Evolutionary conservation across 2,113 vertebrate species (phyloP).

Genomic region (Dermatemys mawii): DNA sequence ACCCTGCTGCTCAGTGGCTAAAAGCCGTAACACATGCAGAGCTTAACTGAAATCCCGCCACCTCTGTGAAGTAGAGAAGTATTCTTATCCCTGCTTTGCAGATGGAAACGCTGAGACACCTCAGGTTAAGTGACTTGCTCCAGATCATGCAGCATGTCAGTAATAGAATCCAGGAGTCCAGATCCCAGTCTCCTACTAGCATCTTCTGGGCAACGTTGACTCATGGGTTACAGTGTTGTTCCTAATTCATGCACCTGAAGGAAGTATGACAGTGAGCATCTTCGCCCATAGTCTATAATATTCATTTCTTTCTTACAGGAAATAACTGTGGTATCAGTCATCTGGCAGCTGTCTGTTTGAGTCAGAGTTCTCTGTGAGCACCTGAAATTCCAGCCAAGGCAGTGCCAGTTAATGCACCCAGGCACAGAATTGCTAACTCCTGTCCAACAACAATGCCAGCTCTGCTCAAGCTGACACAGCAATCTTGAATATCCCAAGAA

Average conservation of each 20-base stretch:
- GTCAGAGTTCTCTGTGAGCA: fast-evolving
- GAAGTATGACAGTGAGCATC: no score
- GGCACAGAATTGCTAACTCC: fast-evolving
- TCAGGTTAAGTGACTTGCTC: no score
- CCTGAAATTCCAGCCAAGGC: fast-evolving
- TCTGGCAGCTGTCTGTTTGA: not conserved
- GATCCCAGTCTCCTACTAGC: not conserved
- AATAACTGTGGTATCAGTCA: not conserved
- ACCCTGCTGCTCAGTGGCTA: not conserved
- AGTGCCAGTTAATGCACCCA: not conserved
- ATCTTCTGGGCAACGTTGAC: not conserved
- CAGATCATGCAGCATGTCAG: no score
- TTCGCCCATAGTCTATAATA: not conserved
- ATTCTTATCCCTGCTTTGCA: no score
- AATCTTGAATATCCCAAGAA: not conserved
- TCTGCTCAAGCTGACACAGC: not conserved
- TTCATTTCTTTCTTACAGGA: not conserved
- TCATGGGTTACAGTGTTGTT: not conserved
- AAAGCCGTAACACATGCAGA: not conserved
- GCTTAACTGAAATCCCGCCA: not conserved
- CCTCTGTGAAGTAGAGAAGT: not conserved
- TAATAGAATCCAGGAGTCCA: no score
- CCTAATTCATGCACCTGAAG: not conserved
- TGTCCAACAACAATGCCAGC: not conserved
- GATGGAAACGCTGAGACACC: no score